Evolutionary conservation across 1,140 invertebrate genomes (phyloP).

Genomic region (Drosophila simulans): DNA sequence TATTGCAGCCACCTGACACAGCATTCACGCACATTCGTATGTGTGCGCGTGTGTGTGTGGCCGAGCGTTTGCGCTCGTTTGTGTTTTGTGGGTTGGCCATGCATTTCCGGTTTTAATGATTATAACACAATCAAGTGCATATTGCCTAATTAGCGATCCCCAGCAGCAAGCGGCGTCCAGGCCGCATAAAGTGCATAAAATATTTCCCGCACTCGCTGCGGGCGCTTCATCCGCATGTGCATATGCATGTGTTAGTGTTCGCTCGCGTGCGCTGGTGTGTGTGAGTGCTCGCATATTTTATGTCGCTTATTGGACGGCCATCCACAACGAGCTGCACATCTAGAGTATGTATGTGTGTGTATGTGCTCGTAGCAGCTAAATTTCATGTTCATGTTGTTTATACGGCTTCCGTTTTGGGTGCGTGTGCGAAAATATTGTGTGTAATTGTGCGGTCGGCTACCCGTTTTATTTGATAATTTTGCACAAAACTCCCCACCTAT

Average conservation of each 20-base stretch:
- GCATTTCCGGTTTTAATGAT: slow-evolving; percentile 80
- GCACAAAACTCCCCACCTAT: slow-evolving; percentile 39
- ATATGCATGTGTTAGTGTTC: slow-evolving; percentile 7
- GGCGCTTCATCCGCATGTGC: slow-evolving; percentile 7
- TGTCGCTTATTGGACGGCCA: slow-evolving; percentile 65
- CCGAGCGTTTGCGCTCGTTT: slow-evolving; percentile 11
- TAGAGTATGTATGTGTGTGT: not conserved
- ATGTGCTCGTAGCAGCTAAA: slow-evolving; percentile 39
- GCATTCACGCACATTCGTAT: not conserved
- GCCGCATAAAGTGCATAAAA: slow-evolving; percentile 77
- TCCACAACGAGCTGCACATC: slow-evolving; percentile 27
- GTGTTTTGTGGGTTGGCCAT: slow-evolving; percentile 35
- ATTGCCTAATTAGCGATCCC: slow-evolving; percentile 77
- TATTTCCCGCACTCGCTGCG: slow-evolving; percentile 58
- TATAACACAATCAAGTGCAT: slow-evolving; percentile 82
- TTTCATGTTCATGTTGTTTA: slow-evolving; percentile 17
- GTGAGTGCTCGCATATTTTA: slow-evolving; percentile 54
- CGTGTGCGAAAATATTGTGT: slow-evolving; percentile 30
- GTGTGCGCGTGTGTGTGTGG: slow-evolving; percentile 3
- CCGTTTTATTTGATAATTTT: slow-evolving; percentile 66
- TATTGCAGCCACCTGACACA: slow-evolving; percentile 19
- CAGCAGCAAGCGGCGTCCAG: slow-evolving; percentile 34
- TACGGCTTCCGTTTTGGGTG: slow-evolving; percentile 14
- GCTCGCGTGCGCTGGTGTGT: slow-evolving; percentile 7
- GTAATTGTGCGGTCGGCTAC: slow-evolving; percentile 43